Base-by-base conservation (phyloP, 2,113 vertebrate species). In the Eurypyga helias region DNA sequence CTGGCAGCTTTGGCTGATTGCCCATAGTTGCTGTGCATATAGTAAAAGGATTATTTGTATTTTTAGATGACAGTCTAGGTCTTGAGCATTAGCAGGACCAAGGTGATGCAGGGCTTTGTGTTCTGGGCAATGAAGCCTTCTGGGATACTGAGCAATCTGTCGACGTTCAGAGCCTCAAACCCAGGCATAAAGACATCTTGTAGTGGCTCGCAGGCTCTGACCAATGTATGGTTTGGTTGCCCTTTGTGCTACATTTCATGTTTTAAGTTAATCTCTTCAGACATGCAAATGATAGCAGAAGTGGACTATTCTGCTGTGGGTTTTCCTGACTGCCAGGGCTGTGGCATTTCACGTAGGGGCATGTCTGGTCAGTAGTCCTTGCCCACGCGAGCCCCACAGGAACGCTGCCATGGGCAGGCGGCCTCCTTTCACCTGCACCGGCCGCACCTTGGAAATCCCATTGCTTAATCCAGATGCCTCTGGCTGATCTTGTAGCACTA, bases 381-480 rank as follows among this genome's bases (percentile, higher is more conserved):
- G 18, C 52, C 36, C 0, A 0, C 2, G 14, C 9, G 33, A 72
- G 36, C n/a, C 31, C 14, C 2, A 1, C 10, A 1, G 41, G 16
- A 19, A 8, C 6, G 4, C 31, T 49, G 41, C 19, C 7, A 2
- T 64, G 31, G 28, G 31, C 34, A 3, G 34, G 72, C 29, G 81
- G 29, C 41, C 10, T 51, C 28, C 23, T 31, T 13, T 13, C 23
- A 5, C 67, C 67, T 20, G 6, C 21, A 7, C 0, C 0, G 11
- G 28, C 33, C 29, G 55, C 21, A 0, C 49, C 10, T 46, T 31
- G 28, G 33, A 38, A 48, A 29, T 38, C 28, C 43, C 3, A 0
- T 2, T 9, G 18, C 34, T 80, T 38, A 29, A 19, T 33, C 18
- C 24, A 26, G 21, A 4, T 17, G 31, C 3, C 0, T 49, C 48